Base-by-base conservation (phyloP, 2,113 vertebrate genomes). In the Eptatretus burgeri region DNA sequence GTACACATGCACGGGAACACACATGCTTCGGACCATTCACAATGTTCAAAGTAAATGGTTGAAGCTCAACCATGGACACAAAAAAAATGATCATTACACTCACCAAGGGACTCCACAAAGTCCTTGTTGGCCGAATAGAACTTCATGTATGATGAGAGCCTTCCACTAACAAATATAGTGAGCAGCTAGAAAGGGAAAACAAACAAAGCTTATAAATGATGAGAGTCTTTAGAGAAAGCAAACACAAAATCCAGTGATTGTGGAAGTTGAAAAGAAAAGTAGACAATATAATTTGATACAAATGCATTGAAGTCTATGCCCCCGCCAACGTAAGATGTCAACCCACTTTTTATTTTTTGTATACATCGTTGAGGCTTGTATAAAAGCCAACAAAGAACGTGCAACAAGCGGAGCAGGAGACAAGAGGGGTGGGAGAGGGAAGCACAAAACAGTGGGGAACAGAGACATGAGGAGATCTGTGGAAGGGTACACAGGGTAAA, bases 91-190 rank as follows among this genome's bases (percentile, higher is more conserved):
- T 41, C 27, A 3, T 12, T 50, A 18, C 49, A 49, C 89, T 85
- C 77, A 96, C 89, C 89, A 51, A 96, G 79, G 65, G 89, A 98
- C 70, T 96, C 87, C 71, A 96, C 93, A 76, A 98, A 96, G 76
- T 98, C 91, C 77, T 98, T 98, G 78, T 96, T 94, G 76, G 75
- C 91, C 76, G 93, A 83, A 74, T 96, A 98, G 74, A 96, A 98
- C 71, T 87, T 94, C 66, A 96, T 81, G 66, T 98, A 96, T 13
- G 88, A 79, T 62, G 70, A 79, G 69, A 98, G 78, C 69, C 89
- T 98, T 68, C 79, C 88, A 68, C 84, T 98, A 71, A 98, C 86
- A 74, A 98, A 98, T 76, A 98, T 98, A 64, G 89, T 96, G 75
- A 96, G 77, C 64, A 98, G 81, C 89, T 98, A 72, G 16, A 13